A percentile compares a stretch with the other conserved stretches of the same genome.
phyloP scores from a whole-genome alignment of 2,888 invertebrate genomes.

The Pterobdella sp. region DNA sequence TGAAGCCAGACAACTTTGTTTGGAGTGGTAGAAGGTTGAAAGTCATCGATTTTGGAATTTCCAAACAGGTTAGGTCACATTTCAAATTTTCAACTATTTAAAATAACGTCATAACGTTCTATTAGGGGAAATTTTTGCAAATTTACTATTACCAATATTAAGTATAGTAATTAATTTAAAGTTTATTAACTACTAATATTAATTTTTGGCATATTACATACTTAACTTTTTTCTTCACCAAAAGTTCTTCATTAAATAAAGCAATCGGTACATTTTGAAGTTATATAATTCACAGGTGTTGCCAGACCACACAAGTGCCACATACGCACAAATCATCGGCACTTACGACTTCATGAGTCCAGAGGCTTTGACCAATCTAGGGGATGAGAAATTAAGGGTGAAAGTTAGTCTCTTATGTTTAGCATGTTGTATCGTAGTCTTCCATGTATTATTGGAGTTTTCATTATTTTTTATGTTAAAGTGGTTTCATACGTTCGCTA shows the following conservation, averaged over 20 bases:
- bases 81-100: too few species aligned
- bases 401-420: not conserved
- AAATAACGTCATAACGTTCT: too few species aligned
- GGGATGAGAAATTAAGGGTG: not conserved
- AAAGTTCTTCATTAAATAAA: too few species aligned
- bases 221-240: too few species aligned
- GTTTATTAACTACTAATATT: too few species aligned
- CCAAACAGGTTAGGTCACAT: conserved; percentile 75
- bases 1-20: conserved; percentile 93
- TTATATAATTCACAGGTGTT: too few species aligned
- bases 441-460: not conserved
- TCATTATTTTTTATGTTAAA: not conserved
- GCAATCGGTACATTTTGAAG: too few species aligned
- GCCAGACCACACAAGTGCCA: conserved; percentile 77
- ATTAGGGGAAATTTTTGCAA: too few species aligned
- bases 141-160: too few species aligned
- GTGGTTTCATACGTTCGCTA: not conserved
- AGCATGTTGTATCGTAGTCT: not conserved
- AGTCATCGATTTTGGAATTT: conserved; percentile 90
- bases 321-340: conserved; percentile 63
- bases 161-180: too few species aligned
- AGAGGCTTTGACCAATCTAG: conserved; percentile 58
- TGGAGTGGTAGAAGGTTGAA: conserved; percentile 76
- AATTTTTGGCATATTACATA: too few species aligned
- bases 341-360: conserved; percentile 94